phyloP scores from a whole-genome alignment of 2,888 invertebrate genomes.

The Lagria hirta region DNA sequence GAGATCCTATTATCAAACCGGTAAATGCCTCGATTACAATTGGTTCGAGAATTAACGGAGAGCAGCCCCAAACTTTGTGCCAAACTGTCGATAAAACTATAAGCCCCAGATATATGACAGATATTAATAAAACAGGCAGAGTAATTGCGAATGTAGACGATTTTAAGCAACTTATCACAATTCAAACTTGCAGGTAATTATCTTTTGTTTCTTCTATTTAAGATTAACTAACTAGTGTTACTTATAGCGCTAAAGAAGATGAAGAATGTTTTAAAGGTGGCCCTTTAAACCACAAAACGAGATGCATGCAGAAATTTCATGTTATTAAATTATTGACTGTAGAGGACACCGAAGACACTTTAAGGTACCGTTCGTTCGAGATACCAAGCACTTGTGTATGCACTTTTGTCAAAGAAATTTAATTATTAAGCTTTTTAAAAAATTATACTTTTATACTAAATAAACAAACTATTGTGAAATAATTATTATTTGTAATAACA shows the following conservation, averaged over 20 bases:
- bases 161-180: conserved; percentile 9
- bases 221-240: background rate
- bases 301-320: conserved; percentile 14
- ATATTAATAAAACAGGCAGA: conserved; percentile 6
- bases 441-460: no score
- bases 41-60: background rate
- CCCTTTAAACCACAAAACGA: conserved; percentile 3
- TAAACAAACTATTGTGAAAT: no score
- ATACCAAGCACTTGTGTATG: conserved; percentile 17
- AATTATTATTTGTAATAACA: no score
- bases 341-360: background rate
- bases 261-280: conserved; percentile 7
- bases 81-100: conserved; percentile 6
- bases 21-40: background rate
- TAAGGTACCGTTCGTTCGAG: conserved; percentile 11
- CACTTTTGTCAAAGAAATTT: no score
- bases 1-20: conserved; percentile 23
- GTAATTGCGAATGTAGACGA: conserved; percentile 8
- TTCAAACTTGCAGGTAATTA: conserved; percentile 13
- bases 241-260: conserved; percentile 4
- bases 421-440: no score
- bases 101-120: conserved; percentile 5
- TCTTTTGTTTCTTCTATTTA: conserved; percentile 2
- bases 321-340: conserved; percentile 15
- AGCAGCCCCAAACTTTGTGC: conserved; percentile 8